Percentiles rank a stretch among this genome's conserved stretches.
phyloP scores from a whole-genome alignment of 92 coral and sea anemone genomes.

The Parazoanthus darwini region DNA sequence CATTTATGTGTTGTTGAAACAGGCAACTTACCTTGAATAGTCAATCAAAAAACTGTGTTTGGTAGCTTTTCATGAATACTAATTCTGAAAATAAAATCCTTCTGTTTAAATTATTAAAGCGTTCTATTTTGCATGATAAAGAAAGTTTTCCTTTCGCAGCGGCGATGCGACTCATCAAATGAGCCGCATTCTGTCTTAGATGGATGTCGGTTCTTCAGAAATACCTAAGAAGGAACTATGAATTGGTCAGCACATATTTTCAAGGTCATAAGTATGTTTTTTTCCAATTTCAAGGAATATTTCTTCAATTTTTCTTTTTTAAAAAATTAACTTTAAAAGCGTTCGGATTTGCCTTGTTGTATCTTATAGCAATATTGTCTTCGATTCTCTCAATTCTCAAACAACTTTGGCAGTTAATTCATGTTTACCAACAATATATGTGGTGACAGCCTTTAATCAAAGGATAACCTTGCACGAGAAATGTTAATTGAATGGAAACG shows the following conservation, averaged over 20 bases:
- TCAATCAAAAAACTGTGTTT: not conserved
- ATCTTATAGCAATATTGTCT: not conserved
- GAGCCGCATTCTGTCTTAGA: not conserved
- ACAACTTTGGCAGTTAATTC: not conserved
- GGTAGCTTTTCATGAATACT: not conserved
- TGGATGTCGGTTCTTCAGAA: not conserved
- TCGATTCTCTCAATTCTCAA: not conserved
- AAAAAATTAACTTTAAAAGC: not conserved
- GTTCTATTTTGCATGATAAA: conserved; percentile 29
- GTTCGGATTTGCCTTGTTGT: not conserved
- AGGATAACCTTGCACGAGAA: not conserved
- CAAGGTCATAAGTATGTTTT: not conserved
- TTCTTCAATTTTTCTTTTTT: not conserved
- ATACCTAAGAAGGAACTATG: not conserved
- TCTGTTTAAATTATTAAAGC: conserved; percentile 25
- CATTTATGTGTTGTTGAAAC: not conserved
- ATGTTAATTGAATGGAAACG: not conserved
- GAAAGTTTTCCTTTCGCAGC: conserved; percentile 1
- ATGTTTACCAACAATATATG: not conserved
- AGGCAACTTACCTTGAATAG: not conserved
- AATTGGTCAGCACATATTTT: not conserved
- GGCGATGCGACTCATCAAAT: not conserved
- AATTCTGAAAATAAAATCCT: not conserved
- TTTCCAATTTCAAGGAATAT: not conserved
- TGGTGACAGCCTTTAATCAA: not conserved